These are phyloP conservation scores for Phacellophora camtschatica DNA, from an alignment of 30 jellyfish, hydroid and myxozoan species.

Conservation along the genomic window DNA sequence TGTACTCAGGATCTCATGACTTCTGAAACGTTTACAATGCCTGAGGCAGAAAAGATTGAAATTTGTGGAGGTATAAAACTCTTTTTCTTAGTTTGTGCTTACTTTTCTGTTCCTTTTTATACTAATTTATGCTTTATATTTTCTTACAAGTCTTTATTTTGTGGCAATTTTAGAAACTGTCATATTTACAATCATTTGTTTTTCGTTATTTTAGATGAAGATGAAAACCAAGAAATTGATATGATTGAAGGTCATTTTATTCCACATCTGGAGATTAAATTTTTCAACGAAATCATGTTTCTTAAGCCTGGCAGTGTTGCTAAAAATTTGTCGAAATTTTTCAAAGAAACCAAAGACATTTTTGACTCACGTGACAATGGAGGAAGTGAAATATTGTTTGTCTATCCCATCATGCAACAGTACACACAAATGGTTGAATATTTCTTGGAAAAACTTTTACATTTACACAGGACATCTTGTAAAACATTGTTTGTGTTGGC, in stretches of 20 bases:
- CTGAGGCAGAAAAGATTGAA: not conserved
- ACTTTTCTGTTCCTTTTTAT: too few relatives aligned
- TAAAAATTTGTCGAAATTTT: not conserved
- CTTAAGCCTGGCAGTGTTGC: slow-evolving; percentile 6
- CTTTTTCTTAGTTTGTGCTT: too few relatives aligned
- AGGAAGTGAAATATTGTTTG: slow-evolving; percentile 2
- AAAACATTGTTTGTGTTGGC: slow-evolving; percentile 61
- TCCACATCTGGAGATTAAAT: slow-evolving; percentile 58
- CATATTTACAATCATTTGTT: not conserved
- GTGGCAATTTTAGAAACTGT: too few relatives aligned
- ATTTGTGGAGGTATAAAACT: not conserved
- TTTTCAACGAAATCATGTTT: slow-evolving; percentile 7
- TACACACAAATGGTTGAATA: slow-evolving; percentile 37
- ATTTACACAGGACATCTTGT: slow-evolving; percentile 80
- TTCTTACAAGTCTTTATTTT: too few relatives aligned
- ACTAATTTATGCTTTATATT: too few relatives aligned
- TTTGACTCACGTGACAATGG: slow-evolving; percentile 2
- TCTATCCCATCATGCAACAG: slow-evolving; percentile 52
- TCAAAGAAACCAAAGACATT: not conserved
- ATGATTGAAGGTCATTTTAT: slow-evolving; percentile 43
- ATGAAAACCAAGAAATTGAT: not conserved
- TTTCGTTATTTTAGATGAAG: not conserved
- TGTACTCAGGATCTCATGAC: slow-evolving; percentile 27
- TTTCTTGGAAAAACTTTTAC: slow-evolving; percentile 27
- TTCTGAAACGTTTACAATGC: not conserved